phyloP scores from a whole-genome alignment of 1,140 invertebrate genomes.

The Physella acuta region DNA sequence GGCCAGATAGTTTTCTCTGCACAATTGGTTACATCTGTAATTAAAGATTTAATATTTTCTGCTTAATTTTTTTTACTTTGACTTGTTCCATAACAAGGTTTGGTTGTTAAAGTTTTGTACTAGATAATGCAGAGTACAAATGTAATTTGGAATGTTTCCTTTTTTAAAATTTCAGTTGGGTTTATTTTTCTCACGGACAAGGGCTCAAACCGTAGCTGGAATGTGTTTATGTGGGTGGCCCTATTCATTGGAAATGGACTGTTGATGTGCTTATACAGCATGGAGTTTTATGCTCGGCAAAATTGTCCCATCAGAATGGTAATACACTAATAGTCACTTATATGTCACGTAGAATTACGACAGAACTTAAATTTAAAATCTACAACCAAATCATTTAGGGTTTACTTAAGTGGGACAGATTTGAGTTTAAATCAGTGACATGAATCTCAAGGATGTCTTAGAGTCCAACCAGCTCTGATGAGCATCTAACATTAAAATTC shows the following conservation, averaged over 20 bases:
- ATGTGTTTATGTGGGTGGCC: conserved; percentile 79
- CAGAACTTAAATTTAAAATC: too few relatives aligned
- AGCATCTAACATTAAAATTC: too few relatives aligned
- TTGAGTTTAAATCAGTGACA: too few relatives aligned
- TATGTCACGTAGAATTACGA: too few relatives aligned
- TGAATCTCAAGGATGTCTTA: too few relatives aligned
- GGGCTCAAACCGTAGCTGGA: conserved; percentile 59
- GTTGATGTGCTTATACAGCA: conserved; percentile 75
- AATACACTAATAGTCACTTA: too few relatives aligned
- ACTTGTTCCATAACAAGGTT: background rate
- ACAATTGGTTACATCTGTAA: too few relatives aligned
- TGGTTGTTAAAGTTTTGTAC: conserved; percentile 2
- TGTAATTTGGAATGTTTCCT: too few relatives aligned
- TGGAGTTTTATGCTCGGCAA: conserved; percentile 81
- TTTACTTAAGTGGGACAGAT: too few relatives aligned
- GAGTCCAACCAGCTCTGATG: too few relatives aligned
- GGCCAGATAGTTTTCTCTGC: too few relatives aligned
- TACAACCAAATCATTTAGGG: too few relatives aligned
- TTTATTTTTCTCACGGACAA: conserved; percentile 64
- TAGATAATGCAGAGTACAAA: background rate
- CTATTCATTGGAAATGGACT: conserved; percentile 78
- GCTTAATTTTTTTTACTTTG: background rate
- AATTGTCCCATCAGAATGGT: conserved; percentile 70
- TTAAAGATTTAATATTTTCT: background rate
- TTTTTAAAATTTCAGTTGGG: conserved; percentile 53